These are phyloP conservation scores for Zoanthus sansibaricus DNA, from an alignment of 92 coral and sea anemone genomes.

Conservation along the genomic window DNA sequence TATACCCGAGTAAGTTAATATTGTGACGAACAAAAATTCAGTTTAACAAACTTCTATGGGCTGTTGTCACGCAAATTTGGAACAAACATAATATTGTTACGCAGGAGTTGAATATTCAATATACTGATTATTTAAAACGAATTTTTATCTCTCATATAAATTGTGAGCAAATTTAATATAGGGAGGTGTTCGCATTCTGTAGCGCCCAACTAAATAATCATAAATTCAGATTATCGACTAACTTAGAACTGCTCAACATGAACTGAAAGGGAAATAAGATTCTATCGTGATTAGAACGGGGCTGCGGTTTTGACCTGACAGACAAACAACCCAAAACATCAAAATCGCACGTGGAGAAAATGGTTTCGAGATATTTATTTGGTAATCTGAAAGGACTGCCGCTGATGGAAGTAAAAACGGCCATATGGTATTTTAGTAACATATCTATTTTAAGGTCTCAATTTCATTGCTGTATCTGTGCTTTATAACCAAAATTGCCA, in stretches of 20 bases:
- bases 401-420: slow-evolving; percentile 2
- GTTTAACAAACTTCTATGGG: too few species aligned
- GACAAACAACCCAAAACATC: slow-evolving; percentile 4
- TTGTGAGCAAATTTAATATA: slow-evolving; percentile 9
- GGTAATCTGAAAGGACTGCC: not conserved
- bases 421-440: slow-evolving; percentile 5
- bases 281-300: slow-evolving; percentile 14
- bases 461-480: not conserved
- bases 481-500: slow-evolving; percentile 21
- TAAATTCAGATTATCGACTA: slow-evolving; percentile 31
- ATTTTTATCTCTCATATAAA: not conserved
- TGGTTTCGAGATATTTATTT: not conserved
- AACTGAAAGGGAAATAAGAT: slow-evolving; percentile 8
- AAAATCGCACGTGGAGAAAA: not conserved
- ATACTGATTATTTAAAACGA: too few species aligned
- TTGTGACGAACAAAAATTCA: too few species aligned
- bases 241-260: not conserved
- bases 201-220: not conserved
- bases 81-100: too few species aligned
- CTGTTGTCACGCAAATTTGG: too few species aligned
- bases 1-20: too few species aligned
- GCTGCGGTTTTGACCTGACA: slow-evolving; percentile 33
- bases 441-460: not conserved
- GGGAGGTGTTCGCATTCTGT: not conserved
- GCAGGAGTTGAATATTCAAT: too few species aligned